Evolutionary conservation across 2,797 vertebrate species (phyloP).

Genomic region (Nannoperca obscura): DNA sequence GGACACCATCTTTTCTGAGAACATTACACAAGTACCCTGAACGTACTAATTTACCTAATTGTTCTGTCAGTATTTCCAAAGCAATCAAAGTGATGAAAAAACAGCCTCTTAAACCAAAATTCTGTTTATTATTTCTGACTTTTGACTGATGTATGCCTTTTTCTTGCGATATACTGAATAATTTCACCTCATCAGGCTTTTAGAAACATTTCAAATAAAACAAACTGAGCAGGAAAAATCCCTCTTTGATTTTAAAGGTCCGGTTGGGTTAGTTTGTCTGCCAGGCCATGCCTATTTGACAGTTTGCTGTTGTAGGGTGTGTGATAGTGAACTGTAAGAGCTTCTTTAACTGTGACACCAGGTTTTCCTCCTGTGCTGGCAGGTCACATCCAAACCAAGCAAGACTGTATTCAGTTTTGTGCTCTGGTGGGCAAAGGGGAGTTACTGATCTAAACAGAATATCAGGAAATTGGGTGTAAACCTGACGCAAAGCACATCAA

Average conservation of each 20-base stretch:
- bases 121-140: not conserved
- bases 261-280: not conserved
- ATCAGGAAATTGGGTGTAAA: slow-evolving; percentile 43
- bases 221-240: not conserved
- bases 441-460: slow-evolving; percentile 18
- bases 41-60: not conserved
- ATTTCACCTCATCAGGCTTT: not conserved
- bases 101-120: not conserved
- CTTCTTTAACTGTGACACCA: slow-evolving; percentile 6
- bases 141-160: not conserved
- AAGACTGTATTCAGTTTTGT: slow-evolving; percentile 5
- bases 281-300: not conserved
- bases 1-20: not conserved
- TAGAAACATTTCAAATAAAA: not conserved
- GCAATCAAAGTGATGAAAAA: not conserved
- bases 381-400: slow-evolving; percentile 22
- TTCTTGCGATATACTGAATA: not conserved
- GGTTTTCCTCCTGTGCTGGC: slow-evolving; percentile 4
- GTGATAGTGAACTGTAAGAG: not conserved
- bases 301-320: not conserved
- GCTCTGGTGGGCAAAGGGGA: slow-evolving; percentile 37
- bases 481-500: slow-evolving; percentile 28
- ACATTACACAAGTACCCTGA: not conserved
- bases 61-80: not conserved
- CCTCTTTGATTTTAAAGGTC: slow-evolving; percentile 12